A percentile compares a stretch with the other conserved stretches of the same genome.
Conservation (phyloP, 2,797 vertebrate genomes). For the Pelodytes ibericus region DNA sequence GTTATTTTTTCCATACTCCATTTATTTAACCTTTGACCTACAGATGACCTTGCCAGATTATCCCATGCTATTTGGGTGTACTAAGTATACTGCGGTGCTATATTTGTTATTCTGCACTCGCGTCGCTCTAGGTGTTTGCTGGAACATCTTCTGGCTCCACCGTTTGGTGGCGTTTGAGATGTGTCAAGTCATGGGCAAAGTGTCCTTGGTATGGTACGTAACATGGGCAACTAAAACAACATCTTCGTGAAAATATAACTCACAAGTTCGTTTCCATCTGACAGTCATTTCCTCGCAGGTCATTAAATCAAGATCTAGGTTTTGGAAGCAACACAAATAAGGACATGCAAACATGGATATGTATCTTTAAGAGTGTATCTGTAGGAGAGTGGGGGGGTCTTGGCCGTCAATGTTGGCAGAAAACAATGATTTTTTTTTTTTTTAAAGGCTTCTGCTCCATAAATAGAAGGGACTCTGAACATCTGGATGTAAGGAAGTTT, state of each 20-base stretch:
- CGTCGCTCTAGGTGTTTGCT: too few species aligned
- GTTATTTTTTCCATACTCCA: too few species aligned
- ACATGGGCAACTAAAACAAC: neutral
- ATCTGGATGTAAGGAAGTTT: neutral
- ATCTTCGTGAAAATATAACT: neutral
- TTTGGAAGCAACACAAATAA: neutral
- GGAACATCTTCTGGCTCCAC: too few species aligned
- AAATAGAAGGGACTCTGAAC: slow-evolving; percentile 1
- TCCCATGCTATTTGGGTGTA: too few species aligned
- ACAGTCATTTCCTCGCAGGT: neutral
- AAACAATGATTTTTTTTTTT: neutral
- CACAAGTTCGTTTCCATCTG: neutral
- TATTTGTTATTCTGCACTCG: too few species aligned
- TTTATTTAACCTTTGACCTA: too few species aligned
- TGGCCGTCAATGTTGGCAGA: slow-evolving; percentile 11
- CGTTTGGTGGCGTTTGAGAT: too few species aligned
- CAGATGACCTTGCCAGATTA: too few species aligned
- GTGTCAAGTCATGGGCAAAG: too few species aligned
- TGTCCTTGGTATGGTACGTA: too few species aligned
- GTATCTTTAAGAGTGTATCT: neutral
- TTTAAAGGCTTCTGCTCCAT: neutral
- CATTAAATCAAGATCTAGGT: neutral
- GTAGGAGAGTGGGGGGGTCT: neutral
- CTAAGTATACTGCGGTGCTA: too few species aligned
- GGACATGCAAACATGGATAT: neutral